Evolutionary conservation across 2,888 invertebrate genomes (phyloP), one percentile per base, ranked within the genome.

Genomic region (Eupithecia centaureata): DNA sequence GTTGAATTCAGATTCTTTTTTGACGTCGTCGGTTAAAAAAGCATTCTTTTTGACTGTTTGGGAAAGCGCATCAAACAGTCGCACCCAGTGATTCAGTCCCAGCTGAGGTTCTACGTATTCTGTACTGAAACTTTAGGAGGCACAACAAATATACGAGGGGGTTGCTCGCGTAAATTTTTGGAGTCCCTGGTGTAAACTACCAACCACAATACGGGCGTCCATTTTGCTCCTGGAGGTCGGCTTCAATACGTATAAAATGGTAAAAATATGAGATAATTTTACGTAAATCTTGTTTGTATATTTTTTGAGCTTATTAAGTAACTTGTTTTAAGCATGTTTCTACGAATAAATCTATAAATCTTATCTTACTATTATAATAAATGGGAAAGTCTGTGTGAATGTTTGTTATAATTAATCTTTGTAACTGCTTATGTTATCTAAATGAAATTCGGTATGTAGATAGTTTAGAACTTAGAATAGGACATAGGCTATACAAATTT

Each of bases 51-150:
- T n/a, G n/a, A n/a, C n/a, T n/a, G n/a, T 7, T 10, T 32, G 7
- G 10, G 18, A 42, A 52, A 27, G 5, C 25, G 27, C 27, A 27
- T 7, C 7, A 10, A 52, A 10, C 13, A 27, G 15, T 15, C 7
- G 27, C 27, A 52, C 52, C 7, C n/a, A 57, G 57, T 57, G 57
- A 57, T 15, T 57, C 32, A 57, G 32, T 30, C 22, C 12, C 10
- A 57, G 7, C 0, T 4, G n/a, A 32, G 32, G 32, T 57, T 57
- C 5, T 22, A 18, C 32, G 22, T 57, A 71, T 65, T 73, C 68
- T 73, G 63, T 68, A 56, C 52, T 25, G 63, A 42, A 73, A 71
- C 54, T 67, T 70, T 68, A 62, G 51, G 63, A 56, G 64, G 59
- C 58, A 67, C 68, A 65, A 30, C 64, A 51, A 56, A 66, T 66